phyloP scores from a whole-genome alignment of 2,113 vertebrate genomes.

The Nannospalax galili region DNA sequence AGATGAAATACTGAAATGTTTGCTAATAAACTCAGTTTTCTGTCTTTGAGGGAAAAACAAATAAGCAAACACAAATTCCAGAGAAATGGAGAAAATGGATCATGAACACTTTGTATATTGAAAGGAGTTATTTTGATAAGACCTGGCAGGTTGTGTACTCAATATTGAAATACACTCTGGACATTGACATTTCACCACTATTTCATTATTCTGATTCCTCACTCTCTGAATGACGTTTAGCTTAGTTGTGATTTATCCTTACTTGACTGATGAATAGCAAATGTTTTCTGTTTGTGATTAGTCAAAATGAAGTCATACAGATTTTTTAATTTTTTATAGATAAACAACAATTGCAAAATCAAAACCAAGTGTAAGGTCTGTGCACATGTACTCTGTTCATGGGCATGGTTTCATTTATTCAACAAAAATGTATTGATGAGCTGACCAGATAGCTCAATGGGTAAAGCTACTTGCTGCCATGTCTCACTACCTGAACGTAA shows the following conservation, averaged over 20 bases:
- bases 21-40: background rate
- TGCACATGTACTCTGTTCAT: background rate
- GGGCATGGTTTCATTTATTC: background rate
- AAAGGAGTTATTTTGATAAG: background rate
- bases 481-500: background rate
- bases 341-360: background rate
- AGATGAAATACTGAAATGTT: background rate
- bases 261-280: background rate
- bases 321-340: background rate
- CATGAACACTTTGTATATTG: background rate
- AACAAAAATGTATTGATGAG: background rate
- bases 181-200: background rate
- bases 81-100: too few relatives aligned
- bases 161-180: background rate
- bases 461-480: background rate
- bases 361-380: background rate
- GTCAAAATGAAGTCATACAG: background rate
- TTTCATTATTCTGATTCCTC: background rate
- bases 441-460: background rate
- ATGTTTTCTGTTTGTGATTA: background rate
- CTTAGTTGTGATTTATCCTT: background rate
- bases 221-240: background rate
- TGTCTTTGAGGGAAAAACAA: background rate
- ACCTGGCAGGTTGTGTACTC: background rate
- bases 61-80: background rate